Percentiles rank a stretch among this genome's conserved stretches.
Evolutionary conservation across 2,888 invertebrate species (phyloP).

Genomic region (Scelioninae gen. 2): DNA sequence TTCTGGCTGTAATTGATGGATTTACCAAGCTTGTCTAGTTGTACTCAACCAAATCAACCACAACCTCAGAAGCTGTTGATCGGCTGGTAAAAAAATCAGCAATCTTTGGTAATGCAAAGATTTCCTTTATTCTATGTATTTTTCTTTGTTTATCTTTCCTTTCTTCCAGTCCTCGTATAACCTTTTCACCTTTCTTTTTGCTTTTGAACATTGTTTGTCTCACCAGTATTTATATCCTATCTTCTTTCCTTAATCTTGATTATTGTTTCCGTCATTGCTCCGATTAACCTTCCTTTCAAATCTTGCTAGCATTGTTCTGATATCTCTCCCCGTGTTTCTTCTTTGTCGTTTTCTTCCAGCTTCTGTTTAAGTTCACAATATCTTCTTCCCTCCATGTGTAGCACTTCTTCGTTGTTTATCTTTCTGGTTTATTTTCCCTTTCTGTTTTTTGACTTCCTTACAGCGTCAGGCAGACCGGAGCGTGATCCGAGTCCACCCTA

Average conservation of each 20-base stretch:
- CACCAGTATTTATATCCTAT: conserved; percentile 17
- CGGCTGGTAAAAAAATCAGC: too few relatives aligned
- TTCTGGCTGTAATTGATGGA: too few relatives aligned
- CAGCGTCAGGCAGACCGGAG: conserved; percentile 29
- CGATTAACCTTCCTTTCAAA: not conserved
- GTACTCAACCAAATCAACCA: too few relatives aligned
- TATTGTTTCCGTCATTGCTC: not conserved
- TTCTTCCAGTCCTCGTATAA: conserved; percentile 9
- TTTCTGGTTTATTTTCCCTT: conserved; percentile 2
- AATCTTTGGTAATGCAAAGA: too few relatives aligned
- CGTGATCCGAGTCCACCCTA: conserved; percentile 55
- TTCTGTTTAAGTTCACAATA: conserved; percentile 3
- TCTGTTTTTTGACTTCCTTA: conserved; percentile 3
- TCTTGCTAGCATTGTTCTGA: not conserved
- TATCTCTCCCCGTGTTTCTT: not conserved
- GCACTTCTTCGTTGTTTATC: conserved; percentile 3
- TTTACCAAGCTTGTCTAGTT: too few relatives aligned
- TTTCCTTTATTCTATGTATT: conserved; percentile 17
- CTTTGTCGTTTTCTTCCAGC: not conserved
- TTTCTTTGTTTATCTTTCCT: conserved; percentile 9
- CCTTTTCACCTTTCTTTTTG: conserved; percentile 8
- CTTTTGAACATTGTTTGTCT: conserved; percentile 13
- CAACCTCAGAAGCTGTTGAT: too few relatives aligned
- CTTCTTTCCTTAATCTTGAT: not conserved
- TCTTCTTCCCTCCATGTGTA: conserved; percentile 7